Evolutionary conservation across 2,113 vertebrate genomes (phyloP).

Genomic region (Centropus unirufus): DNA sequence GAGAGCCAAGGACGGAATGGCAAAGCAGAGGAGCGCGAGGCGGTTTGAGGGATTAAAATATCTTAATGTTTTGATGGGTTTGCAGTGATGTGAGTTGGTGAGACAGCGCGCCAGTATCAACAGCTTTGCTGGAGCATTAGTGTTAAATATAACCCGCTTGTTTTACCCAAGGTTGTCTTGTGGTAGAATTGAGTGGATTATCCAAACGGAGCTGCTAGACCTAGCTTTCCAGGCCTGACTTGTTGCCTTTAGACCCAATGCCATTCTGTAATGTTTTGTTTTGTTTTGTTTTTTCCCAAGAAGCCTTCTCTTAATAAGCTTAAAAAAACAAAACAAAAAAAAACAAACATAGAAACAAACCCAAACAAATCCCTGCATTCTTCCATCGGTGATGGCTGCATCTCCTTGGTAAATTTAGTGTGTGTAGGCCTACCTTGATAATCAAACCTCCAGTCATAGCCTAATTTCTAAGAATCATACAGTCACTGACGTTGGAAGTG

Average conservation of each 20-base stretch:
- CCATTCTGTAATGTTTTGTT: background rate
- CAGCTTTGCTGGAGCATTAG: background rate
- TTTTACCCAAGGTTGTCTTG: background rate
- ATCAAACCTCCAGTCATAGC: accelerated
- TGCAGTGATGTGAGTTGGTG: background rate
- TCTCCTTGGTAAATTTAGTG: background rate
- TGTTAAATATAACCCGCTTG: background rate
- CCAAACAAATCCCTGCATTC: too few relatives aligned
- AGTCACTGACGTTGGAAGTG: too few relatives aligned
- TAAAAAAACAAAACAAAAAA: background rate
- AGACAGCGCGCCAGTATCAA: background rate
- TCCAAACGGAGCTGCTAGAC: background rate
- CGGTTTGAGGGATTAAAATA: background rate
- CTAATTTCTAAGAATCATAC: too few relatives aligned
- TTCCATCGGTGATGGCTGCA: background rate
- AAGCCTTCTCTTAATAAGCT: background rate
- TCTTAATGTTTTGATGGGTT: background rate
- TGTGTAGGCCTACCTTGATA: background rate
- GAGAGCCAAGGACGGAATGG: accelerated
- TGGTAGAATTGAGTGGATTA: accelerated
- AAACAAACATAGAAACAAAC: too few relatives aligned
- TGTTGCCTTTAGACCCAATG: background rate
- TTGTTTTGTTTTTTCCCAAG: too few relatives aligned
- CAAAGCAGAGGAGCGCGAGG: background rate
- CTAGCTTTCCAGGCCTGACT: background rate